Conservation (phyloP, 1,140 invertebrate genomes). For the Trinorchestia longiramus region DNA sequence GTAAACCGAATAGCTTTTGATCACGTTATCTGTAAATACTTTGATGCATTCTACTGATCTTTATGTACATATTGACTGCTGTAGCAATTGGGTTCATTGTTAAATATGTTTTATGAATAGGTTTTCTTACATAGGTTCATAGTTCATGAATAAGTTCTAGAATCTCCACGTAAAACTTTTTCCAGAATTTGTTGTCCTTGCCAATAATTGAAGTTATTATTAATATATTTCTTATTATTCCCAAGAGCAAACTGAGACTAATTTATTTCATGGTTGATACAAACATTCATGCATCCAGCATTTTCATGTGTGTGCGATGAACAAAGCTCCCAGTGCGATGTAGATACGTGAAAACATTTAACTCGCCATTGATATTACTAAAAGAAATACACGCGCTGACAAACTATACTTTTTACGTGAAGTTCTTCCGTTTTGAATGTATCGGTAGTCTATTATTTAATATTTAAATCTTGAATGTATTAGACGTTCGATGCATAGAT, state of each 20-base stretch:
- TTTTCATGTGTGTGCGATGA: background rate
- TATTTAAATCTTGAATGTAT: too few species aligned
- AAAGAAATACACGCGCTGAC: background rate
- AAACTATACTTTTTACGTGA: background rate
- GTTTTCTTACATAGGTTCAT: background rate
- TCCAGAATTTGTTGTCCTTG: background rate
- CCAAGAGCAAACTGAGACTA: too few species aligned
- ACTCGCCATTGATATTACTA: background rate
- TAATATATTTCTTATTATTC: background rate
- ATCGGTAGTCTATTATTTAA: too few species aligned
- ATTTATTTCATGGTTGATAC: too few species aligned
- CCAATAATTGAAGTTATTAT: background rate
- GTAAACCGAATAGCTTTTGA: background rate
- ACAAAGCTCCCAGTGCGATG: background rate
- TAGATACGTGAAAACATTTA: background rate
- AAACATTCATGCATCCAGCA: background rate
- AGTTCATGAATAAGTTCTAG: background rate
- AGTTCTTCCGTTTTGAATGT: background rate
- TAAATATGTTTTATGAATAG: background rate
- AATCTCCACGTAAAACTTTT: background rate
- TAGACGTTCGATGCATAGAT: too few species aligned
- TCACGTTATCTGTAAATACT: background rate
- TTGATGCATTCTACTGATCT: background rate
- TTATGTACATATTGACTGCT: background rate
- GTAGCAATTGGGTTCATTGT: background rate